Evolutionary conservation across 2,888 invertebrate species (phyloP).

Genomic region (Tillus elongatus): DNA sequence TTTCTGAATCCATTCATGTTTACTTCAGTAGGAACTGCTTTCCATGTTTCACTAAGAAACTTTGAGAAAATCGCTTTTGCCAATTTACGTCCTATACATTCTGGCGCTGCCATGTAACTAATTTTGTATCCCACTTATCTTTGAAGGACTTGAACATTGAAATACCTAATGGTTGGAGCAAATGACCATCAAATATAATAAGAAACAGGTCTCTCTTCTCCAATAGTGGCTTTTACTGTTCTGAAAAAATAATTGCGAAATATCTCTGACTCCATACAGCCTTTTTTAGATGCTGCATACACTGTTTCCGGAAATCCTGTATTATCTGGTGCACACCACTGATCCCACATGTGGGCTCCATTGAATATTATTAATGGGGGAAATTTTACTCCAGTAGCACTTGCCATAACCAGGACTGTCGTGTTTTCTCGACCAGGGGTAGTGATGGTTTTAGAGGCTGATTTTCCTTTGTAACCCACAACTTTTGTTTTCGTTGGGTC

Average conservation of each 20-base stretch:
- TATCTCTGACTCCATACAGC: constrained; percentile 25
- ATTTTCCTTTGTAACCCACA: constrained; percentile 15
- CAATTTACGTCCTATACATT: constrained; percentile 3
- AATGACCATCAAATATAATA: too few relatives aligned
- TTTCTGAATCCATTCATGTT: neutral
- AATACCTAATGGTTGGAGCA: constrained; percentile 20
- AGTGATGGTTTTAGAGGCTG: constrained; percentile 19
- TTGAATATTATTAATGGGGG: constrained; percentile 32
- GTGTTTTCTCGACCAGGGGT: constrained; percentile 29
- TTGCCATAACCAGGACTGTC: constrained; percentile 24
- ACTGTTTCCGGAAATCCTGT: constrained; percentile 25
- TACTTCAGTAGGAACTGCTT: neutral
- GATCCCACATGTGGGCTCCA: constrained; percentile 29
- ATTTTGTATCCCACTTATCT: neutral
- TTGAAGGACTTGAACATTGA: neutral
- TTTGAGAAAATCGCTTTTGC: constrained; percentile 1
- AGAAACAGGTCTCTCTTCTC: constrained; percentile 18
- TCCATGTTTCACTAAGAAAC: constrained; percentile 1
- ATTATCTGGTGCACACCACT: constrained; percentile 27
- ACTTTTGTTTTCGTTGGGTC: constrained; percentile 20
- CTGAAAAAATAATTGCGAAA: constrained; percentile 22
- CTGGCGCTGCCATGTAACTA: too few relatives aligned
- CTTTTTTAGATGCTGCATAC: constrained; percentile 26
- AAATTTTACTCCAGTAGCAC: constrained; percentile 27
- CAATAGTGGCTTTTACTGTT: constrained; percentile 14